Evolutionary conservation across 1,140 invertebrate genomes (phyloP), one percentile per base, ranked within the genome.

Genomic region (Aleiodes sp.): DNA sequence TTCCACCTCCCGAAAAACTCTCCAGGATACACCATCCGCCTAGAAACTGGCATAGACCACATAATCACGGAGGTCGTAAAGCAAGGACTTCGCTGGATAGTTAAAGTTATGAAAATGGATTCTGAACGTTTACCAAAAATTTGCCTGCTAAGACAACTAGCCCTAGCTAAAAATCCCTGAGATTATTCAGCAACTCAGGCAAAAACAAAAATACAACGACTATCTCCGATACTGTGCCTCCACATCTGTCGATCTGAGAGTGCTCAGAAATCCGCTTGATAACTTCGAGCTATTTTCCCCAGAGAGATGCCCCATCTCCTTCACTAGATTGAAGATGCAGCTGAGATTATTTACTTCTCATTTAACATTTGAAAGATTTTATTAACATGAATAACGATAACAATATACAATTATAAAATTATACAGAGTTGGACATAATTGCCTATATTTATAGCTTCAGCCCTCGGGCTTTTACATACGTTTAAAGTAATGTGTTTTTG

Each of bases 111-210:
- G 26, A 39, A 28, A 28, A 62, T 62, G 39, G 26, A 43, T 8
- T n/a, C 43, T 16, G 14, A 41, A 10, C 14, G 37, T 2, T 33
- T 63, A 3, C 68, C 68, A 3, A 46, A 62, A 62, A 35, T 69
- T n/a, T 63, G 68, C 29, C 33, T 63, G 10, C 7, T 63, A 14
- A 43, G 68, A 64, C 35, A 64, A 10, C 4, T 62, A n/a, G 37
- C 24, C 2, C 14, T 64, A 14, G 3, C 16, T 1, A 46, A 63
- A 4, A n/a, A n/a, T n/a, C n/a, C n/a, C n/a, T n/a, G n/a, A n/a
- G n/a, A n/a, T n/a, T n/a, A n/a, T n/a, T n/a, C n/a, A n/a, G n/a
- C n/a, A n/a, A n/a, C n/a, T n/a, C n/a, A n/a, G n/a, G n/a, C n/a
- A n/a, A n/a, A n/a, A n/a, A n/a, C n/a, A n/a, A n/a, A 41, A 41